Evolutionary conservation across 2,888 invertebrate species (phyloP).

Genomic region (Hyppa rectilinea): DNA sequence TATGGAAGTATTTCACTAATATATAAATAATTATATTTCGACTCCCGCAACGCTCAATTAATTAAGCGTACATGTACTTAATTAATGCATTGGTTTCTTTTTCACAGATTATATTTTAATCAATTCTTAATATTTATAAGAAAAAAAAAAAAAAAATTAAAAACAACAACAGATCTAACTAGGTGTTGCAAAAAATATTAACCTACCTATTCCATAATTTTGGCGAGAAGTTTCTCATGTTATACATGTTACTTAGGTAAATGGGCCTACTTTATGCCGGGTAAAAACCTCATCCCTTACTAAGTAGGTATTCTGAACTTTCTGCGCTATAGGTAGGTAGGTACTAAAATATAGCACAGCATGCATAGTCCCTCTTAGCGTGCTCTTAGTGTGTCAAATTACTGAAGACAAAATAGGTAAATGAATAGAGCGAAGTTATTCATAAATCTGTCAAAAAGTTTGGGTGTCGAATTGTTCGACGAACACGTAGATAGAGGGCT

Average conservation of each 20-base stretch:
- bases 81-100: background rate
- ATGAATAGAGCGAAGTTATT: background rate
- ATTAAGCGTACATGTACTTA: background rate
- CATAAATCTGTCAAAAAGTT: background rate
- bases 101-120: background rate
- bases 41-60: conserved; percentile 10
- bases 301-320: background rate
- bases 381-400: too few relatives aligned
- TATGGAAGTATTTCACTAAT: background rate
- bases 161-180: background rate
- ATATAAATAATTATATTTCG: background rate
- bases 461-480: background rate
- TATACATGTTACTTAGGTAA: too few relatives aligned
- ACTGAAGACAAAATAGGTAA: background rate
- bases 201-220: background rate
- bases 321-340: too few relatives aligned
- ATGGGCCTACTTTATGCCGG: too few relatives aligned
- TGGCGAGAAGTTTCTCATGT: background rate
- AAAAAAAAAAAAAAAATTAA: background rate
- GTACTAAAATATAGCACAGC: background rate
- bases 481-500: too few relatives aligned
- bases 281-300: background rate
- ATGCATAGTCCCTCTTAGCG: background rate
- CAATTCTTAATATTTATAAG: background rate
- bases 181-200: too few relatives aligned